Conservation (phyloP, 2,113 vertebrate genomes). For the Globicephala melas region DNA sequence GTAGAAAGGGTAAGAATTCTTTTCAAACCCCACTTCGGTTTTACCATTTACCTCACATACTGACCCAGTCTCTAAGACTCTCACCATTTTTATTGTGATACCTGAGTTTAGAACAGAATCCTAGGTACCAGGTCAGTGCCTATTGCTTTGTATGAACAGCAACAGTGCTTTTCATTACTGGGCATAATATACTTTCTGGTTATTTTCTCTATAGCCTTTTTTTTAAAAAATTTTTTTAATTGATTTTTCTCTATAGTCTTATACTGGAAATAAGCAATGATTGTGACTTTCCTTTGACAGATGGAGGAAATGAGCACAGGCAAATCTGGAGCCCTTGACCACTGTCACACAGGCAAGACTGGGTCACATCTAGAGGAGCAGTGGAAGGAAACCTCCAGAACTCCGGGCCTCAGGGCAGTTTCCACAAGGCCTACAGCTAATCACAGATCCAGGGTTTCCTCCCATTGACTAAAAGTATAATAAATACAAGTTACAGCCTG, state of each 20-base stretch:
- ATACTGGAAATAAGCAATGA: neutral
- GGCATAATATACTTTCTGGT: neutral
- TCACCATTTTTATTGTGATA: neutral
- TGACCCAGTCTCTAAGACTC: neutral
- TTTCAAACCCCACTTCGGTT: neutral
- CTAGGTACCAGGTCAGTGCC: neutral
- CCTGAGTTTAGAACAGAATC: neutral
- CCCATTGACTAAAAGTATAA: neutral
- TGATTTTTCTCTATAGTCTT: neutral
- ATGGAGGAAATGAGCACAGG: neutral
- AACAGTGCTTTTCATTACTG: neutral
- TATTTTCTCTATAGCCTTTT: neutral
- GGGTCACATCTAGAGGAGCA: neutral
- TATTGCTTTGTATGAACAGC: neutral
- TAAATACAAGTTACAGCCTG: neutral
- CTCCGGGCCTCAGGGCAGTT: neutral
- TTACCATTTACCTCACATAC: neutral
- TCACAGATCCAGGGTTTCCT: neutral
- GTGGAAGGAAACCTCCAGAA: neutral
- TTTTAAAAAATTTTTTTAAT: neutral
- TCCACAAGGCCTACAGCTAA: neutral
- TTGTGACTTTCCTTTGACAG: neutral
- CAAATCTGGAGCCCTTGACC: neutral
- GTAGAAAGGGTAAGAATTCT: neutral
- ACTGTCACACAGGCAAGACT: neutral